Evolutionary conservation across 2,797 vertebrate species (phyloP).

Genomic region (Malacoraja senta): DNA sequence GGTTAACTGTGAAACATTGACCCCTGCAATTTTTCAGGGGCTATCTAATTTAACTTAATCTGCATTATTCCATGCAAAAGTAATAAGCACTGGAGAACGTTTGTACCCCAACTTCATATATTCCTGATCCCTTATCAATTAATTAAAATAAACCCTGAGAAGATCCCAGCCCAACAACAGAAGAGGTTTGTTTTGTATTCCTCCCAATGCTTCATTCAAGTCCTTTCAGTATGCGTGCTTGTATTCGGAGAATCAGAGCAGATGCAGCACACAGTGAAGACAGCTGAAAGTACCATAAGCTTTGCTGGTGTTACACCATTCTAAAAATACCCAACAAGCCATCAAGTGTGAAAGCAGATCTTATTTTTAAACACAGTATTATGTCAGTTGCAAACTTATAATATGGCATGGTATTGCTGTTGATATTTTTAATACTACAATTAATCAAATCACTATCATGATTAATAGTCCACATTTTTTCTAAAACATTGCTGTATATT

Average conservation of each 20-base stretch:
- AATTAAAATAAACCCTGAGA: background rate
- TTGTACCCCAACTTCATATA: background rate
- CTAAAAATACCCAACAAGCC: slow-evolving; percentile 10
- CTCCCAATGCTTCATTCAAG: background rate
- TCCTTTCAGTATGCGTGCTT: background rate
- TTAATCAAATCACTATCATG: background rate
- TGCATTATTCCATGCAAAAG: background rate
- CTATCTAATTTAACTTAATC: background rate
- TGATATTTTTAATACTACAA: background rate
- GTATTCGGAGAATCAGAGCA: background rate
- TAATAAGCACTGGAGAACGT: background rate
- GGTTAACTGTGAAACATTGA: too few relatives aligned
- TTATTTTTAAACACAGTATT: background rate
- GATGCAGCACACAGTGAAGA: slow-evolving; percentile 19
- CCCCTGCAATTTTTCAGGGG: too few relatives aligned
- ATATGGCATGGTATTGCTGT: background rate
- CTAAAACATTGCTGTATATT: background rate
- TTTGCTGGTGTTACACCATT: background rate
- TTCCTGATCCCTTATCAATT: background rate
- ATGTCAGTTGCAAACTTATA: background rate
- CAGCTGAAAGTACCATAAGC: background rate
- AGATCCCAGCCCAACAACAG: background rate
- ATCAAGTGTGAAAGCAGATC: slow-evolving; percentile 19
- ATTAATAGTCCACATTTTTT: background rate
- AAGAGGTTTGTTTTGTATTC: background rate